Evolutionary conservation across 2,888 invertebrate species (phyloP).

Genomic region (Xestobium rufovillosum): DNA sequence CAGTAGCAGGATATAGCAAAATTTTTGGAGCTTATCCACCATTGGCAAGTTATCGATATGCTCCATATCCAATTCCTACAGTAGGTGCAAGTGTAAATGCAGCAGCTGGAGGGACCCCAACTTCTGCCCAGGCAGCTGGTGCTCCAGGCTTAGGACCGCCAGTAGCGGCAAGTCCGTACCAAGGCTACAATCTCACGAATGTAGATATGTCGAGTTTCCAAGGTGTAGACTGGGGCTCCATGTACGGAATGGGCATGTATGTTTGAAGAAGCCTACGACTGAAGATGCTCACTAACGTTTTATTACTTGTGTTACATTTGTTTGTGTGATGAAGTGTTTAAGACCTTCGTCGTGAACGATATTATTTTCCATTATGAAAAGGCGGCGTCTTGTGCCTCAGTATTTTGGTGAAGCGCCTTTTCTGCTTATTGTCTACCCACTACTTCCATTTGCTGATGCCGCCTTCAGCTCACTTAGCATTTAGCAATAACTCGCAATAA

Average conservation of each 20-base stretch:
- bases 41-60: conserved; percentile 52
- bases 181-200: conserved; percentile 76
- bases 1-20: conserved; percentile 59
- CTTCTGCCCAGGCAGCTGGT: conserved; percentile 49
- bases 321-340: conserved; percentile 14
- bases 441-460: conserved; percentile 22
- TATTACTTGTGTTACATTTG: conserved; percentile 20
- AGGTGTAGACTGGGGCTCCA: conserved; percentile 83
- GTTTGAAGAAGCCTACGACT: conserved; percentile 51
- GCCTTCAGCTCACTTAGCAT: conserved; percentile 41
- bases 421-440: conserved; percentile 15
- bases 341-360: too few relatives aligned
- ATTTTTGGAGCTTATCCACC: conserved; percentile 56
- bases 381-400: conserved; percentile 38
- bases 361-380: conserved; percentile 39
- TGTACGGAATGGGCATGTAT: conserved; percentile 92
- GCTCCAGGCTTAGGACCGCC: conserved; percentile 54
- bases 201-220: conserved; percentile 91
- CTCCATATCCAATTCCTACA: conserved; percentile 53
- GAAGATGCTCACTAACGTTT: conserved; percentile 26
- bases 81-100: conserved; percentile 41
- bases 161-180: conserved; percentile 63
- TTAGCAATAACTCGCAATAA: conserved; percentile 51
- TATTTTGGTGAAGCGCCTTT: conserved; percentile 30
- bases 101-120: conserved; percentile 42